Conservation (phyloP, 2,888 invertebrate species). For the Notocelia uddmanniana region DNA sequence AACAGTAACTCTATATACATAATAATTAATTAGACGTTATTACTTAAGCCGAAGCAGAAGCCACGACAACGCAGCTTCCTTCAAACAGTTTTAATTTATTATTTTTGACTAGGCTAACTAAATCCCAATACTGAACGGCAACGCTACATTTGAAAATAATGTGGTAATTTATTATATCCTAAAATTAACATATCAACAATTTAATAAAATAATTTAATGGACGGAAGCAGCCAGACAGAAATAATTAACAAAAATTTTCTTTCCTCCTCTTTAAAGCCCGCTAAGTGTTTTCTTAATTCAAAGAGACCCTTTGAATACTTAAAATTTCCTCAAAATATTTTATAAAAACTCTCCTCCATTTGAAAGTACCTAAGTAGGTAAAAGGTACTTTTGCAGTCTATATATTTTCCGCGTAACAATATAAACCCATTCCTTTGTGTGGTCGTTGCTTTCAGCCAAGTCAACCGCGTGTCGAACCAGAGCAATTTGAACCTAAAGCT, state of each 20-base stretch:
- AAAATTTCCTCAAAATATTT: conserved; percentile 51
- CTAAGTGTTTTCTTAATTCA: conserved; percentile 51
- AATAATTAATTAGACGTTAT: no score
- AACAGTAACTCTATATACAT: no score
- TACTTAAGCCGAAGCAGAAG: no score
- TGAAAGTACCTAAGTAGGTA: conserved; percentile 38
- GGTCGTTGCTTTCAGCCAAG: conserved; percentile 14
- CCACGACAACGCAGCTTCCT: no score
- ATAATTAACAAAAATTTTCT: conserved; percentile 51
- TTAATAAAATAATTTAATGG: conserved; percentile 49
- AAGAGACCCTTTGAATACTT: conserved; percentile 49
- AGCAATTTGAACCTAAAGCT: background rate
- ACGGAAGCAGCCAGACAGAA: conserved; percentile 50
- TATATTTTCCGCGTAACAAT: conserved; percentile 28
- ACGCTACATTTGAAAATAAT: no score
- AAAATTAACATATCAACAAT: conserved; percentile 44
- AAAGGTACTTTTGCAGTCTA: conserved; percentile 35
- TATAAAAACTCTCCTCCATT: conserved; percentile 42
- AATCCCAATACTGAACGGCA: no score
- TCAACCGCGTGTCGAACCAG: background rate
- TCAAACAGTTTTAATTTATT: no score
- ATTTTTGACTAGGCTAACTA: no score
- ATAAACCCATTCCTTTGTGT: conserved; percentile 13
- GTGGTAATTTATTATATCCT: no score
- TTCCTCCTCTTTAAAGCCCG: conserved; percentile 47